Base-by-base conservation (phyloP, 2,113 vertebrate genomes). In the Sturnus vulgaris region DNA sequence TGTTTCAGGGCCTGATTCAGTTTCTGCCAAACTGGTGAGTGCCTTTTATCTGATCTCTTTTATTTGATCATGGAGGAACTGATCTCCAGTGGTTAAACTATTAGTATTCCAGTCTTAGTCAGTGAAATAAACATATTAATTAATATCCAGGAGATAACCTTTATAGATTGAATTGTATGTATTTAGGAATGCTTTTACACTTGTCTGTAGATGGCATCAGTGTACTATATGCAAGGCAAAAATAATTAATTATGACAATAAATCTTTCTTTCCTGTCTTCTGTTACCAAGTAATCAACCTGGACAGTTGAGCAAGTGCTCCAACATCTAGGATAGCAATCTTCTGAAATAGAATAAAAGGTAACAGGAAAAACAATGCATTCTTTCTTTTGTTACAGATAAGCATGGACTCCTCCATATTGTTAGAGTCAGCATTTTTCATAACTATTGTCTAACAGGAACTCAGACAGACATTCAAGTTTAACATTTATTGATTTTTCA, bases 191-290 rank as follows among this genome's bases (percentile, higher is more conserved):
- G 59, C 24, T 79, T 50, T 57, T 91, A 53, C 6, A 87, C 2
- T 1, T 7, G 82, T 91, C 98, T 98, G 91, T 97, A 98, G 98
- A 92, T 98, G 98, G 98, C 98, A 93, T 75, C 82, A 93, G 97
- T 97, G 97, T 79, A 96, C 95, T 95, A 80, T 92, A 86, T 40
- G 86, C 73, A 90, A 81, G 28, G 22, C 66, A 68, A 75, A 46
- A 65, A 30, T 65, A 90, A 93, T 81, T 95, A 92, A 68, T 68
- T 63, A 78, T 65, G 33, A 28, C 1, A 0, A 63, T 35, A 80
- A 66, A 42, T 84, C 55, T 90, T 95, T 40, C 68, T 92, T 96
- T 87, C 55, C 53, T 71, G 65, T 30, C 24, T 93, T 88, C 52
- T 83, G 44, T 88, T 90, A 60, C 64, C 44, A 72, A 71, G 44